Base-by-base conservation (phyloP, 2,797 vertebrate species). In the Kryptolebias ocellatus region DNA sequence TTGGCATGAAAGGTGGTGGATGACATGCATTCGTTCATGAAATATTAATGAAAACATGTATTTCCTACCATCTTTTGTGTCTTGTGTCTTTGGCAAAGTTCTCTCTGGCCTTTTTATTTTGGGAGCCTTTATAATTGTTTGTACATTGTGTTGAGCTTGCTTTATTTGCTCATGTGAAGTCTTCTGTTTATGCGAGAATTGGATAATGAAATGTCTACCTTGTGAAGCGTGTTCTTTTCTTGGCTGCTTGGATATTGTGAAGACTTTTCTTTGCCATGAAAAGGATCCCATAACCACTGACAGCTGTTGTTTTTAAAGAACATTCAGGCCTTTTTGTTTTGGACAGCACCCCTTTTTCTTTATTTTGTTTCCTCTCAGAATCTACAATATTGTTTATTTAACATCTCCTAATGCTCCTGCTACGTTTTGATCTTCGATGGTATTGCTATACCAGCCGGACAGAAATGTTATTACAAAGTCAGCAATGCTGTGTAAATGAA, bases 131-230 rank as follows among this genome's bases (percentile, higher is more conserved):
- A 44, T 45, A 6, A 51, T 31, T 52, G 24, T 4, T 47, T 53
- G 27, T 20, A 53, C 10, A n/a, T 37, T 45, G 37, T 54, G 2
- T 27, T 53, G 15, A 52, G 24, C 16, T 20, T 0, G 2, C 1
- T 14, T 39, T 44, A 53, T 58, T 67, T 46, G 39, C 31, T 42
- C 18, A 20, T 62, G 47, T 51, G 18, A 51, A 51, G 49, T 52
- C 49, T 51, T 62, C 34, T 34, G 15, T 52, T 51, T 16, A 27
- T 52, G 20, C 17, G 29, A 16, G 39, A 46, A 18, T 54, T 31
- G 10, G 29, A 64, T 29, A 53, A 28, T 14, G 51, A 46, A 31
- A 18, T 29, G n/a, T 45, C 51, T 64, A 31, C 51, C 42, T 45
- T 28, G 39, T 54, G 20, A n/a, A 15, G 20, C 5, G 28, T 18